phyloP scores from a whole-genome alignment of 2,888 invertebrate species.

The Aleiodes leptofemur region DNA sequence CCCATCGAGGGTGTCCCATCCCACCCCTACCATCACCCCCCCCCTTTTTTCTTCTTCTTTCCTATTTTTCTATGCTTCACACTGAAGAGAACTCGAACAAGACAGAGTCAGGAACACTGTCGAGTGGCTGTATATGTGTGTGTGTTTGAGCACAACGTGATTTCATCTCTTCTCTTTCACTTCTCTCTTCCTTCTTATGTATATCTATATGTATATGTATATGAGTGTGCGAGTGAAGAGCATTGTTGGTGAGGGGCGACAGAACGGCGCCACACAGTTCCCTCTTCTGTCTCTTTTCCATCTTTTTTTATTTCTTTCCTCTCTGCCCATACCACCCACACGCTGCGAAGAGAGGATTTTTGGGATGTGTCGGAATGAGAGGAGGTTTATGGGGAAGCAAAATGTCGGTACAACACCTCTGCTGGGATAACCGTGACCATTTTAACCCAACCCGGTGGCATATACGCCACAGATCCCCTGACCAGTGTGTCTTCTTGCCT shows the following conservation, averaged over 20 bases:
- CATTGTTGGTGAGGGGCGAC: conserved; percentile 69
- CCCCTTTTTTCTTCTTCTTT: background rate
- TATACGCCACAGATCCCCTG: conserved; percentile 3
- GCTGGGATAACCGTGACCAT: conserved; percentile 39
- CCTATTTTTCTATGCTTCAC: background rate
- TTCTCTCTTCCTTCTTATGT: background rate
- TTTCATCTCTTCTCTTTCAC: conserved; percentile 23
- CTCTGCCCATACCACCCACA: conserved; percentile 43
- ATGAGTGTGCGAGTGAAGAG: conserved; percentile 48
- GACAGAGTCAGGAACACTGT: conserved; percentile 7
- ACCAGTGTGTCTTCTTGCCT: conserved; percentile 51
- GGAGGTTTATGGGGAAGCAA: conserved; percentile 12
- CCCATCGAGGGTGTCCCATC: conserved; percentile 2
- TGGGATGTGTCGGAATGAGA: conserved; percentile 35
- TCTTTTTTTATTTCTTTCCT: conserved; percentile 39
- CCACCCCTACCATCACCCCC: too few relatives aligned
- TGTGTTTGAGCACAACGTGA: conserved; percentile 7
- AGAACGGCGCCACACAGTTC: conserved; percentile 64
- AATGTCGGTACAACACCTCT: conserved; percentile 23
- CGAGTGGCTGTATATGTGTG: background rate
- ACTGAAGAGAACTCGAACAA: background rate
- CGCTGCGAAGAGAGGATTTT: conserved; percentile 8
- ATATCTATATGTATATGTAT: background rate
- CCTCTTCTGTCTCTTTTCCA: conserved; percentile 29
- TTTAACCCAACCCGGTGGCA: conserved; percentile 31